A percentile compares a stretch with the other conserved stretches of the same genome.
These are phyloP conservation scores for Amblyopsis hoosieri DNA, from an alignment of 2,797 vertebrate species.

Conservation along the genomic window DNA sequence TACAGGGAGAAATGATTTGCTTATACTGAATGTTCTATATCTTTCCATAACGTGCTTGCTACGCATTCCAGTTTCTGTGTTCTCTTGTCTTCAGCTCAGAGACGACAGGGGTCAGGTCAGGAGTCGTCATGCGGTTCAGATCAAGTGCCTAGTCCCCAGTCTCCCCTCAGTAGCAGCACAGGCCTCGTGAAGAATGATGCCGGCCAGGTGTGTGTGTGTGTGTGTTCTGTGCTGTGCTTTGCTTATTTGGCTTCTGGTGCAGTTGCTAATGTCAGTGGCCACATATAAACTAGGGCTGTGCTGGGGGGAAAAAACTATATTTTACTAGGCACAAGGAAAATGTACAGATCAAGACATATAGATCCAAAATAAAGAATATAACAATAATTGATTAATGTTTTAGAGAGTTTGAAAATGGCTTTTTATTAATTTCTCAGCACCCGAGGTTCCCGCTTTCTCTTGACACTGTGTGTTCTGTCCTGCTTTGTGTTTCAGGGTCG, in stretches of 20 bases:
- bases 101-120: constrained; percentile 82
- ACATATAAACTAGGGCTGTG: too few species aligned
- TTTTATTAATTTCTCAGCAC: background rate
- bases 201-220: constrained; percentile 77
- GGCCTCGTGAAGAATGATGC: constrained; percentile 80
- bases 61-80: constrained; percentile 5
- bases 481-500: constrained; percentile 77
- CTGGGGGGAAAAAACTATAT: too few species aligned
- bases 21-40: too few species aligned
- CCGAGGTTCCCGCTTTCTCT: background rate
- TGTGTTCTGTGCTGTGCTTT: background rate
- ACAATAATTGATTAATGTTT: too few species aligned
- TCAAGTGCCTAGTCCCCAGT: constrained; percentile 89
- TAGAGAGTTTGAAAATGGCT: background rate
- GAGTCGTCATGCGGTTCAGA: constrained; percentile 86
- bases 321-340: too few species aligned
- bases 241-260: background rate
- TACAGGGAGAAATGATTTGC: too few species aligned
- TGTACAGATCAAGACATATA: too few species aligned
- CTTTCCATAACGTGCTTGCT: background rate
- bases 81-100: constrained; percentile 64
- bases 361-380: too few species aligned
- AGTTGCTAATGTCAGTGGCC: too few species aligned
- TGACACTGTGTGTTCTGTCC: constrained; percentile 7
- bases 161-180: constrained; percentile 83